Evolutionary conservation across 2,888 invertebrate genomes (phyloP), one percentile per base, ranked within the genome.

Genomic region (Scrobipalpa atriplicella): DNA sequence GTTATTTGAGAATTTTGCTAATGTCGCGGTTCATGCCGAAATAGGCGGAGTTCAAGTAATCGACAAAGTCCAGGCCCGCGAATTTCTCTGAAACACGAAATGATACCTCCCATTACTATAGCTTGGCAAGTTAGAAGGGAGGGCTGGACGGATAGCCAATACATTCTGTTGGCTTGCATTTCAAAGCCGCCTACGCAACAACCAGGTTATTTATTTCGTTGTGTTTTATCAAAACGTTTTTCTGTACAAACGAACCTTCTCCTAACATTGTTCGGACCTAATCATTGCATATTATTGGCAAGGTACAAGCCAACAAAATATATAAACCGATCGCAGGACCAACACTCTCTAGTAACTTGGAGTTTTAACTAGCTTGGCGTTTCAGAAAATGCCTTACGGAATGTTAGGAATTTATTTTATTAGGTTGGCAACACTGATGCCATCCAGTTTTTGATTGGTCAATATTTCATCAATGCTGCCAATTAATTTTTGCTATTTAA

Each of bases 21-120:
- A 64, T 11, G 61, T 68, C 66, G 64, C 64, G 64, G 58, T 64
- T 66, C 41, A 66, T 41, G 43, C 68, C 68, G 43, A 68, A 65
- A 41, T 64, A 68, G 58, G 67, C 65, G 11, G 65, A 51, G 51
- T 66, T 68, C 36, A 68, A 52, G 64, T 68, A 68, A 62, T 68
- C 68, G 52, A 66, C 58, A 66, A 68, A 68, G 38, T 68, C 68
- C 66, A 68, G 62, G 51, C 68, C 68, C 64, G 68, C 63, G 66
- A 61, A 68, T 68, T 68, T 68, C 36, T 68, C 68, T 68, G 68
- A 68, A 68, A 67, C 52, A 56, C 16, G 54, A 64, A 64, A 64
- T 54, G 54, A 64, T 52, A n/a, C 13, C 21, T 54, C 64, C 56
- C 21, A 2, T 64, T 64, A 64, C 54, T 67, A 63, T 51, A 64